A percentile compares a stretch with the other conserved stretches of the same genome.
These are phyloP conservation scores for Melinaea marsaeus DNA, from an alignment of 2,888 invertebrate species.

Conservation along the genomic window DNA sequence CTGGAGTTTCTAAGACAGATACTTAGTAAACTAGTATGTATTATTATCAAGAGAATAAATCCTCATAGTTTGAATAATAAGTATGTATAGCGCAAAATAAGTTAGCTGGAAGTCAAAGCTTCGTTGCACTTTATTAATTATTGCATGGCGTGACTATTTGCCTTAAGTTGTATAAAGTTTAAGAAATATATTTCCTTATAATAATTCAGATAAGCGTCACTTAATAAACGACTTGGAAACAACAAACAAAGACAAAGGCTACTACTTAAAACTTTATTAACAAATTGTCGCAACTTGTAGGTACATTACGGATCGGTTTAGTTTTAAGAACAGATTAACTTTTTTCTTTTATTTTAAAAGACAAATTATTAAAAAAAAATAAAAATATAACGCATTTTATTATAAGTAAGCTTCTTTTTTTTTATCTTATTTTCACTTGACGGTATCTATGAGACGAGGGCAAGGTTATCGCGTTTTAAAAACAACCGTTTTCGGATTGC, in stretches of 20 bases:
- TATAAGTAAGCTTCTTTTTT: neutral
- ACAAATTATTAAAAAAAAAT: no score
- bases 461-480: neutral
- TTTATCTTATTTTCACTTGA: neutral
- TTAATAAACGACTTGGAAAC: neutral
- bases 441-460: neutral
- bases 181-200: neutral
- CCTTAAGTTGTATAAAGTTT: neutral
- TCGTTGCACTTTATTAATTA: neutral
- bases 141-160: neutral
- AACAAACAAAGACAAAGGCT: neutral
- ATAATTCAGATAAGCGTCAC: neutral
- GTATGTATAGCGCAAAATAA: no score
- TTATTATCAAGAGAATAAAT: no score
- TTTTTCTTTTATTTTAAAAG: no score
- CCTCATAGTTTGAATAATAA: no score
- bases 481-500: conserved; percentile 1
- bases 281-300: neutral
- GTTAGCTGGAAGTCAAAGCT: no score
- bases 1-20: no score
- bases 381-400: neutral
- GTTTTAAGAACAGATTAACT: no score
- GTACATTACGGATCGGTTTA: no score
- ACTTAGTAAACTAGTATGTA: no score
- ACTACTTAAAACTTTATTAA: neutral